A percentile compares a stretch with the other conserved stretches of the same genome.
These are phyloP conservation scores for Agrotis puta DNA, from an alignment of 2,888 invertebrate species.

Conservation along the genomic window DNA sequence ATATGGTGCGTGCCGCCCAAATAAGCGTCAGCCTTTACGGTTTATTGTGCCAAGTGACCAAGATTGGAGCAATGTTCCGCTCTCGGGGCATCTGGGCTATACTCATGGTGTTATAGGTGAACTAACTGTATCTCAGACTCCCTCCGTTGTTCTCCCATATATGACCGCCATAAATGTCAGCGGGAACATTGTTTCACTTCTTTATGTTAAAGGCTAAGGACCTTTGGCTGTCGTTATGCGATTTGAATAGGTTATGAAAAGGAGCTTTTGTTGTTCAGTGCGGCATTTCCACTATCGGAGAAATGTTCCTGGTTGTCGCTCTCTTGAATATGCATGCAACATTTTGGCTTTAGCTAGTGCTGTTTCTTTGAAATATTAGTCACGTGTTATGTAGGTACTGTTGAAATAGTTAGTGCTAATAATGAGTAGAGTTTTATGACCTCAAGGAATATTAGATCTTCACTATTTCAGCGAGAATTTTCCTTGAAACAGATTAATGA, in stretches of 20 bases:
- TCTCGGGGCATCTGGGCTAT: conserved; percentile 79
- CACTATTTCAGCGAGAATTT: neutral
- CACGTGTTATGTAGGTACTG: conserved; percentile 11
- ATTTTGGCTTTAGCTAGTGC: conserved; percentile 11
- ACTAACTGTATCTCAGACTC: conserved; percentile 80
- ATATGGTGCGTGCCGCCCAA: neutral
- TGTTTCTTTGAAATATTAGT: conserved; percentile 19
- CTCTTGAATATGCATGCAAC: conserved; percentile 8
- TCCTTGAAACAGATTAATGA: neutral
- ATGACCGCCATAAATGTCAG: conserved; percentile 63
- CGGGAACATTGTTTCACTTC: conserved; percentile 58
- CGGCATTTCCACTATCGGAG: conserved; percentile 22
- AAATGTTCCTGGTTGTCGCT: conserved; percentile 24
- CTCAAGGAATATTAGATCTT: neutral
- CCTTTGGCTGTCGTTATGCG: conserved; percentile 51
- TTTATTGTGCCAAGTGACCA: conserved; percentile 69
- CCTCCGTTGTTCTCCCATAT: conserved; percentile 76
- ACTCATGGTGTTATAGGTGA: conserved; percentile 76
- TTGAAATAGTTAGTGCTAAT: conserved; percentile 18
- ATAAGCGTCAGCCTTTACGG: conserved; percentile 32
- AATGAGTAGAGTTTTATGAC: conserved; percentile 15
- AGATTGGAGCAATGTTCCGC: conserved; percentile 81
- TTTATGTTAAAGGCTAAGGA: conserved; percentile 59
- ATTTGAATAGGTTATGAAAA: conserved; percentile 53
- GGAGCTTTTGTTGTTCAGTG: conserved; percentile 26